Percentiles rank a stretch among this genome's conserved stretches.
These are phyloP conservation scores for Oenanthe melanoleuca DNA, from an alignment of 2,113 vertebrate species.

Conservation along the genomic window DNA sequence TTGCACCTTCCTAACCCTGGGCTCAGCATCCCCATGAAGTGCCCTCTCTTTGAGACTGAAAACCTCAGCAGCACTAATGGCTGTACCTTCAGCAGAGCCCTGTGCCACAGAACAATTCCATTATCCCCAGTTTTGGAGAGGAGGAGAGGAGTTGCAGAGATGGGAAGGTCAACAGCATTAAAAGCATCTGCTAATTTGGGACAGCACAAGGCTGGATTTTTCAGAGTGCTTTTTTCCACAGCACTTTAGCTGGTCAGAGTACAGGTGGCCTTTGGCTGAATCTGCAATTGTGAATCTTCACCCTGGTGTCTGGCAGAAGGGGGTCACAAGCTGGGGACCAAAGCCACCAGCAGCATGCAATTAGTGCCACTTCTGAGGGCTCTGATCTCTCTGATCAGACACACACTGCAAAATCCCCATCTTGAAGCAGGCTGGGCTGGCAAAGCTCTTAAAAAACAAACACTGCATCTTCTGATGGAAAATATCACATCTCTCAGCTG, in stretches of 20 bases:
- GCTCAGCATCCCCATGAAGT: not conserved
- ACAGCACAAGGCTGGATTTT: not conserved
- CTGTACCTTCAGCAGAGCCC: not conserved
- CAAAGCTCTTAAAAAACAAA: not conserved
- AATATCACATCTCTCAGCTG: not conserved
- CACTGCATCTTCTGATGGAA: not conserved
- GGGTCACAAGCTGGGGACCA: not conserved
- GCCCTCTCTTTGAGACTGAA: not conserved
- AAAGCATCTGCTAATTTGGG: constrained; percentile 36
- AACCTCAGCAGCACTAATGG: not conserved
- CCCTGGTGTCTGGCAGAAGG: not conserved
- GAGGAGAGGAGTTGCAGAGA: accelerated
- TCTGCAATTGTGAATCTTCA: not conserved
- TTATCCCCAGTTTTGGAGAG: not conserved
- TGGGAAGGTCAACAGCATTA: not conserved
- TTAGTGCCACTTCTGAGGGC: not conserved
- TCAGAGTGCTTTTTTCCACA: not conserved
- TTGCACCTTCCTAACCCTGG: not conserved
- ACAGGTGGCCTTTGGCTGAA: not conserved
- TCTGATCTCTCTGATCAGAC: not conserved
- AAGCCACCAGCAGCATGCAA: not conserved
- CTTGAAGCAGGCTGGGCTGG: not conserved
- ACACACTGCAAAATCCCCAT: not conserved
- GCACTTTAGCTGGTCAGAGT: not conserved
- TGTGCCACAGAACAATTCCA: not conserved